Evolutionary conservation across 2,797 vertebrate genomes (phyloP).

Genomic region (Alectoris magna): DNA sequence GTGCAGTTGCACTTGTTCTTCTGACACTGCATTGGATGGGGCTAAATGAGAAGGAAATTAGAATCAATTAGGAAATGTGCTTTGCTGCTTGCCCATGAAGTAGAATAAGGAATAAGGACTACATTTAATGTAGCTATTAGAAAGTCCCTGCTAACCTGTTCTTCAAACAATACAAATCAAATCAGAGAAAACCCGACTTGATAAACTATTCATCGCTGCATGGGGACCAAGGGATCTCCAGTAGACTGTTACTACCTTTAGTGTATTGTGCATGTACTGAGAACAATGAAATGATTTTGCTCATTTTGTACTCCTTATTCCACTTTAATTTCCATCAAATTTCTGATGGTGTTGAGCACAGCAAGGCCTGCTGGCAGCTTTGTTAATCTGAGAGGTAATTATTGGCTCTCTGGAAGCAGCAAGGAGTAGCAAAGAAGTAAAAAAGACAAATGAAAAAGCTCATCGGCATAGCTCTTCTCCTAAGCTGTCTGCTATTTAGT

Average conservation of each 20-base stretch:
- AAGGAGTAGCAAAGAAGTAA: background rate
- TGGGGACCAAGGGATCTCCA: background rate
- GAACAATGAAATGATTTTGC: background rate
- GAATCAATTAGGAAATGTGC: background rate
- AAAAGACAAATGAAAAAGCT: background rate
- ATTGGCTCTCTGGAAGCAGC: background rate
- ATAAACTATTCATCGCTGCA: background rate
- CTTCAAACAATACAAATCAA: background rate
- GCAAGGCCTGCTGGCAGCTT: slow-evolving; percentile 28
- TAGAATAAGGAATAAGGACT: background rate
- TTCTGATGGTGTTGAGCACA: background rate
- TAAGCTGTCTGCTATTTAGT: slow-evolving; percentile 8
- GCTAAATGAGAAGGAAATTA: background rate
- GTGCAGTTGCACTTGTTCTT: background rate
- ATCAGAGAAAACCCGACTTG: background rate
- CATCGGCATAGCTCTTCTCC: background rate
- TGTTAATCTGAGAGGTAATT: slow-evolving; percentile 33
- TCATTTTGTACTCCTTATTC: background rate
- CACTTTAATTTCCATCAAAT: background rate
- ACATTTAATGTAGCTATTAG: background rate
- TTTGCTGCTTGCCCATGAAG: background rate
- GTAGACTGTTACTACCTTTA: background rate
- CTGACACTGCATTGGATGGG: background rate
- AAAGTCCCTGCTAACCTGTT: background rate
- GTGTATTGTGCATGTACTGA: background rate